Base-by-base conservation (phyloP, 1,140 invertebrate genomes). In the Cyclargus thomasi region DNA sequence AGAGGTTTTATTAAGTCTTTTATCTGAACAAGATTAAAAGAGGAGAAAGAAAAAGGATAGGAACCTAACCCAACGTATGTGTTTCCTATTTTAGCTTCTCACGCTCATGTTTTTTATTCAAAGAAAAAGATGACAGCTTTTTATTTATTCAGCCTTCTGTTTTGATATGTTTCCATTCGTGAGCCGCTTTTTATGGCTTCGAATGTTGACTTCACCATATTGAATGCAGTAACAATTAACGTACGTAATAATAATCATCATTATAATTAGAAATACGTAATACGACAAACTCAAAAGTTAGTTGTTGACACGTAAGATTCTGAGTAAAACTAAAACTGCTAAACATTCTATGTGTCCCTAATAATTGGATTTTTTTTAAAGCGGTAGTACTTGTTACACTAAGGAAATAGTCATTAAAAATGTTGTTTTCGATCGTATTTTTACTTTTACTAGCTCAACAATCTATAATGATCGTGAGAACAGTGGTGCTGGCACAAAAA, bases 71-170 rank as follows among this genome's bases (percentile, higher is more conserved):
- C 29, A 35, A 14, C 39, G 11, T 8, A 11, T 47, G 1, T 47
- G 39, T 8, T 14, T 29, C 29, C 29, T 20, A 55, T 55, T 55
- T n/a, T 20, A 55, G 11, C 18, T 55, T 55, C 53, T 20, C 53
- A 18, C 53, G 53, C 18, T 20, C 18, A 55, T 0, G 53, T 18
- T 20, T 55, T 20, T 18, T 18, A 18, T 55, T 18, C 4, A 0
- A 18, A 17, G 1, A 55, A 20, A 55, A 18, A 55, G n/a, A 20
- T 55, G 53, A 55, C 53, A 55, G 53, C 39, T 47, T 47, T 55
- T 55, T 55, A 55, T 55, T 55, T 55, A 55, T 55, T 18, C 18
- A 55, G 53, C 7, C 53, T 17, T 17, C 53, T 17, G 53, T 55
- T 55, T 55, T 8, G 53, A 55, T 55, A 55, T 55, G 18, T n/a